Evolutionary conservation across 1,140 invertebrate species (phyloP), one percentile per base, ranked within the genome.

Genomic region (Ooceraea biroi): DNA sequence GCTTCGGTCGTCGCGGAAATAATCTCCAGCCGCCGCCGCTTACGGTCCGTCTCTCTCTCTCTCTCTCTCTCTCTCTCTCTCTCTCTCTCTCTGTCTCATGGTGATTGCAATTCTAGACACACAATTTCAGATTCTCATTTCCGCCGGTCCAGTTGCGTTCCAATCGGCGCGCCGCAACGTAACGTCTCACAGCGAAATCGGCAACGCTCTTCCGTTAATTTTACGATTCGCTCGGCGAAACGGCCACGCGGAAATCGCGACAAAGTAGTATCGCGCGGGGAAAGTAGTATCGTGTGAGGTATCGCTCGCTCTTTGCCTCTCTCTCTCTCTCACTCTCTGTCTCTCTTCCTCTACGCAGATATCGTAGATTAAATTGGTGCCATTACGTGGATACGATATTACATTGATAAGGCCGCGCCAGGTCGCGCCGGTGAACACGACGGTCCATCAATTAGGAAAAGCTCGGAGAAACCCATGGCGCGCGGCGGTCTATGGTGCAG

Each of bases 391-490:
- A 41, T 22, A 19, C 22, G 58, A 83, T 73, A 69, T n/a, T 50
- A n/a, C 46, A 11, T 41, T 61, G 84, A 85, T 83, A 74, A 73
- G 68, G 61, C 36, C 19, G 30, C 30, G 61, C 30, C 27, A 50
- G 22, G 36, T 12, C 36, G 8, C 22, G 4, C 17, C 8, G 17
- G 36, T 46, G 17, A 80, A 25, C 63, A 7, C 65, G 55, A 84
- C 50, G 17, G 57, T 46, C 48, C 25, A 65, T 84, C 66, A 71
- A 72, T 84, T 84, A 85, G 50, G 41, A n/a, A 65, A 85, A 72
- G 52, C 12, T 3, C 8, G 65, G 68, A 76, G 71, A 83, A 71
- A 58, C 4, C 0, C 0, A 12, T 52, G 4, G 11, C 12, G 11
- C 12, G n/a, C 1, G 36, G 19, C 22, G n/a, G 11, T 12, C 25